Evolutionary conservation across 2,888 invertebrate genomes (phyloP).

Genomic region (Erebia epiphron): DNA sequence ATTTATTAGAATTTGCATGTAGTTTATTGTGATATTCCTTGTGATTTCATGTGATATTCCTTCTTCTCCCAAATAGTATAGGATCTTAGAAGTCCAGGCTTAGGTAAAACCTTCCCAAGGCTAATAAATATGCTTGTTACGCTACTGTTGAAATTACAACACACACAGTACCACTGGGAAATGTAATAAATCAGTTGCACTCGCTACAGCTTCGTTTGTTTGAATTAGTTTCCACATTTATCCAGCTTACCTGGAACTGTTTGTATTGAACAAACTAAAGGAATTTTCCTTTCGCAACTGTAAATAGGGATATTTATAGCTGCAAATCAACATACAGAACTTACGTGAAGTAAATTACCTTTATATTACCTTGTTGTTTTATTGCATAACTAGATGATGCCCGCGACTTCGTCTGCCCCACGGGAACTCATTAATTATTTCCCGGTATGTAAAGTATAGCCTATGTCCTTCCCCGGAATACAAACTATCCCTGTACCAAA

Average conservation of each 20-base stretch:
- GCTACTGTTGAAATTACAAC: background rate
- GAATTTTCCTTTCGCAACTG: background rate
- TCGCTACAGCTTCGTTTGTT: constrained; percentile 22
- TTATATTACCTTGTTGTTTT: too few species aligned
- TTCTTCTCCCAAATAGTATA: background rate
- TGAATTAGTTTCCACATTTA: constrained; percentile 32
- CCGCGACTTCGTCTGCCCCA: too few species aligned
- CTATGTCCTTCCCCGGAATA: too few species aligned
- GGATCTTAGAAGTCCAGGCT: background rate
- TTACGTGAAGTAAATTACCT: too few species aligned
- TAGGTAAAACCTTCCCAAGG: background rate
- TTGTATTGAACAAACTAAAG: constrained; percentile 18
- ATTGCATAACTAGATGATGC: too few species aligned
- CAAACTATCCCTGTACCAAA: too few species aligned
- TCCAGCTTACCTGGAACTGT: constrained; percentile 23
- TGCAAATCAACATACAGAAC: too few species aligned
- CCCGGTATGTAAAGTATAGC: too few species aligned
- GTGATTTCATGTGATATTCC: background rate
- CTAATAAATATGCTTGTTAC: background rate
- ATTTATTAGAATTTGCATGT: too few species aligned
- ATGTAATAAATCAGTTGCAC: constrained; percentile 31
- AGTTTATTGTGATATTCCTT: background rate
- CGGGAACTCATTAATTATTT: too few species aligned
- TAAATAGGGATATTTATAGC: background rate
- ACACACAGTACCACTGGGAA: constrained; percentile 17